These are phyloP conservation scores for Tinamus guttatus DNA, from an alignment of 2,113 vertebrate genomes.

Conservation along the genomic window DNA sequence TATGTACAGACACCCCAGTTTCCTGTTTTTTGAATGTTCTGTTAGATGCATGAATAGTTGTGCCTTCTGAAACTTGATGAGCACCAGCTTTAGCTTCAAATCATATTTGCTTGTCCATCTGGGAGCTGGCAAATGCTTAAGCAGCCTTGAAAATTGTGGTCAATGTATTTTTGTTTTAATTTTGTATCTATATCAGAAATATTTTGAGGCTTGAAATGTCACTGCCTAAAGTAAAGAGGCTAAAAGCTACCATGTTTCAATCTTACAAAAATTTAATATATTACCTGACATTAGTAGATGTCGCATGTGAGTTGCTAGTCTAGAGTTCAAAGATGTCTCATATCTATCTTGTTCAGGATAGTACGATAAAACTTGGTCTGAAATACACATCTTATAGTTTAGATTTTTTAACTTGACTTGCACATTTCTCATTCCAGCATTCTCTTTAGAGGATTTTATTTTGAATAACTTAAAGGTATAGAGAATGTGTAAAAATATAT, in stretches of 20 bases:
- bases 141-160: neutral
- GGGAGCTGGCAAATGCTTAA: neutral
- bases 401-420: neutral
- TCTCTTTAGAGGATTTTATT: neutral
- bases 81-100: neutral
- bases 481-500: neutral
- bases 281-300: neutral
- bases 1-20: neutral
- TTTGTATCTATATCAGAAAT: neutral
- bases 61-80: neutral
- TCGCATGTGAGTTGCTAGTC: neutral
- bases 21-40: neutral
- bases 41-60: neutral
- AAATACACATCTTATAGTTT: neutral
- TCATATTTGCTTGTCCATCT: neutral
- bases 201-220: neutral
- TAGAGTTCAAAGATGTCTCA: neutral
- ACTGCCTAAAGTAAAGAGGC: neutral
- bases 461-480: conserved; percentile 15
- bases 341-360: neutral
- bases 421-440: neutral
- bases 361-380: neutral
- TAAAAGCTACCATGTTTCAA: neutral
- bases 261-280: neutral
- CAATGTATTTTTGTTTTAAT: neutral